Conservation (phyloP, 2,113 vertebrate genomes). For the Aegithalos caudatus region DNA sequence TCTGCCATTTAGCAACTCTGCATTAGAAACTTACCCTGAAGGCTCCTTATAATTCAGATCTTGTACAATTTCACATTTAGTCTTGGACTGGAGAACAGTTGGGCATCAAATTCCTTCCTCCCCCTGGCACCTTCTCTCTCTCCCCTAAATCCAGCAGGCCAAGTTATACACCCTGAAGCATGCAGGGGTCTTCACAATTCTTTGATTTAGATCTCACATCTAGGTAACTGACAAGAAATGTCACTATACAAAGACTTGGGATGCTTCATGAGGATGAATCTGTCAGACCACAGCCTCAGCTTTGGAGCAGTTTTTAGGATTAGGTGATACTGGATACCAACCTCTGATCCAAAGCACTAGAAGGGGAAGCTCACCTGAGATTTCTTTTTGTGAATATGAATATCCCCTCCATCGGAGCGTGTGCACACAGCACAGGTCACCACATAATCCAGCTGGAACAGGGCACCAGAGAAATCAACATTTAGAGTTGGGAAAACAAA, state of each 20-base stretch:
- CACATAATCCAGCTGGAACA: slow-evolving; percentile 89
- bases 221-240: neutral
- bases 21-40: neutral
- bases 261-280: neutral
- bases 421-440: slow-evolving; percentile 99
- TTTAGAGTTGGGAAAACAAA: neutral
- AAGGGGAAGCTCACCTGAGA: slow-evolving; percentile 83
- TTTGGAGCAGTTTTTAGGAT: neutral
- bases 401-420: slow-evolving; percentile 91
- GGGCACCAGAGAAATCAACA: neutral
- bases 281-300: neutral
- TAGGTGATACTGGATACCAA: neutral
- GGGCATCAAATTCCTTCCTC: neutral
- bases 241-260: neutral
- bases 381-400: slow-evolving; percentile 97
- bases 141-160: neutral
- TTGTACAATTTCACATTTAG: neutral
- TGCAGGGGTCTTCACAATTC: neutral
- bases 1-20: neutral
- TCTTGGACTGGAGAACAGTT: neutral
- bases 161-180: neutral
- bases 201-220: neutral
- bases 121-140: neutral
- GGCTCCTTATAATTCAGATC: neutral
- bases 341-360: neutral